Evolutionary conservation across 2,797 vertebrate species (phyloP).

Genomic region (Gadopsis marmoratus): DNA sequence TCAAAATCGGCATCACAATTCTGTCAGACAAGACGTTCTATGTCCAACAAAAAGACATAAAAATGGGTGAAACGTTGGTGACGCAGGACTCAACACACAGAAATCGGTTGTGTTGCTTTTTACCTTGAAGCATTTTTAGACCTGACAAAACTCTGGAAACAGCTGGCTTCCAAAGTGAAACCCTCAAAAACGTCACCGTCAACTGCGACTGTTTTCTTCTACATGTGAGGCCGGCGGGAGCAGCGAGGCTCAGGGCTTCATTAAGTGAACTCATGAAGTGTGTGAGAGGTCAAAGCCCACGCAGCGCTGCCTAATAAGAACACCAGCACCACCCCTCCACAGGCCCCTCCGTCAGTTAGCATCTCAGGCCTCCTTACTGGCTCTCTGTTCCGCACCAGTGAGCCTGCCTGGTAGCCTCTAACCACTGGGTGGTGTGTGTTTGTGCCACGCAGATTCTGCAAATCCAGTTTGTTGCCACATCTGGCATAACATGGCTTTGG

Average conservation of each 20-base stretch:
- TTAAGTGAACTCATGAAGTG: conserved; percentile 74
- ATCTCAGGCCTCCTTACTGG: conserved; percentile 63
- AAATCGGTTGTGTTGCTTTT: neutral
- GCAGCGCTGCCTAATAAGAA: conserved; percentile 73
- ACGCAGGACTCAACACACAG: neutral
- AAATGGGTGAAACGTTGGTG: neutral
- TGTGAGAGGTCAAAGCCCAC: conserved; percentile 78
- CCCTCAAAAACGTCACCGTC: neutral
- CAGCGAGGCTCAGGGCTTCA: conserved; percentile 43
- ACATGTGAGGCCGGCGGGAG: conserved; percentile 1
- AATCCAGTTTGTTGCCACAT: neutral
- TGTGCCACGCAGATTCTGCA: neutral
- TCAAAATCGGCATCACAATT: neutral
- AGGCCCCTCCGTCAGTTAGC: conserved; percentile 67
- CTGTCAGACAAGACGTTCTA: neutral
- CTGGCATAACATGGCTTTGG: neutral
- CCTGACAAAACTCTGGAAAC: neutral
- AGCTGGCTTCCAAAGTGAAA: neutral
- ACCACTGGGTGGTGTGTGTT: conserved; percentile 33
- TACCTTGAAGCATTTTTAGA: neutral
- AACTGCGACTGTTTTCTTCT: neutral
- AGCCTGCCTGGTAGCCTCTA: conserved; percentile 55
- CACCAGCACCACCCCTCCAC: conserved; percentile 30
- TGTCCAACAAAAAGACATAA: neutral
- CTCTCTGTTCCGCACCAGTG: conserved; percentile 77